phyloP scores from a whole-genome alignment of 2,797 vertebrate species.

The Acrossocheilus wenchowensis region DNA sequence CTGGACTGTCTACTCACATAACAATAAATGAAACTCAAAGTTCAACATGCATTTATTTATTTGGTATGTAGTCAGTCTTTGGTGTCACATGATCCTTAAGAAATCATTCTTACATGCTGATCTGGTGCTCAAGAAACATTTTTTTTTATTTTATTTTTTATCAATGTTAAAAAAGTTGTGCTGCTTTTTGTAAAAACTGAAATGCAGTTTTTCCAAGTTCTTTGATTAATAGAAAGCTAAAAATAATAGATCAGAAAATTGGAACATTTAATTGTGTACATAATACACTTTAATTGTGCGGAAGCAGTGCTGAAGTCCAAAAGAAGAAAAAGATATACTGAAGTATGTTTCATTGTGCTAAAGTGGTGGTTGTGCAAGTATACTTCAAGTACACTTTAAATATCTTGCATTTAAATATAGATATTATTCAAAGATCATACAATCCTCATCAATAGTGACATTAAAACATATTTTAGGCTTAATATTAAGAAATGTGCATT shows the following conservation, averaged over 20 bases:
- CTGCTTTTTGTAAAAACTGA: background rate
- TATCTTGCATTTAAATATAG: no score
- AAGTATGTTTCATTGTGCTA: no score
- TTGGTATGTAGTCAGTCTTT: background rate
- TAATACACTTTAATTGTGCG: background rate
- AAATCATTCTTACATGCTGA: background rate
- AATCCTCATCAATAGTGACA: no score
- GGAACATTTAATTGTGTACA: no score
- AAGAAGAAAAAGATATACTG: no score
- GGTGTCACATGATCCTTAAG: background rate
- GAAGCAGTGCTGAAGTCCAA: no score
- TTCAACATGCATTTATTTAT: background rate
- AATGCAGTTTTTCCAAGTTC: background rate
- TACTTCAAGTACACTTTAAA: no score
- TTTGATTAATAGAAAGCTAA: background rate
- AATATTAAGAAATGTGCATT: no score
- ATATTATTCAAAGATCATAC: no score
- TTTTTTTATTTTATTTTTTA: background rate
- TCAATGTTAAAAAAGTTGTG: background rate
- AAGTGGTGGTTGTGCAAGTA: no score
- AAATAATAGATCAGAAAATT: background rate
- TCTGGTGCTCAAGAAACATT: background rate
- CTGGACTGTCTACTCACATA: background rate
- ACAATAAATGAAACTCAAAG: background rate
- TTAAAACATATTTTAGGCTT: no score